Evolutionary conservation across 2,888 invertebrate species (phyloP).

Genomic region (Drosophila acutilabella): DNA sequence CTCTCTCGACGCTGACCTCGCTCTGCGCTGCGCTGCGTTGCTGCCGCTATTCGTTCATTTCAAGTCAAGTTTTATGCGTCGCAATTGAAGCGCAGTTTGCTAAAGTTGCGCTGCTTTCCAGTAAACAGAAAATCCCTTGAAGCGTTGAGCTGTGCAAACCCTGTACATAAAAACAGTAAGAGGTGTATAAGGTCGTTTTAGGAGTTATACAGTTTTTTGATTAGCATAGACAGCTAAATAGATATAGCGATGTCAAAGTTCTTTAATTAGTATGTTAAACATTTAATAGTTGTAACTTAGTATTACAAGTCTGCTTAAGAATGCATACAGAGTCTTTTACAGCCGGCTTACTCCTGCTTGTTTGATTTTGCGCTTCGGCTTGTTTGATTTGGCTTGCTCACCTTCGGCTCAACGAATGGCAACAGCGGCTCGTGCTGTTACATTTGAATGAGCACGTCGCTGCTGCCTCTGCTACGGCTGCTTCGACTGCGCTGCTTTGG

Average conservation of each 20-base stretch:
- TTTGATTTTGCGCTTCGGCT: constrained; percentile 63
- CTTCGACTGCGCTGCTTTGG: constrained; percentile 30
- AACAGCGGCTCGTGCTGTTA: constrained; percentile 71
- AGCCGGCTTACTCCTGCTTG: neutral
- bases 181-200: neutral
- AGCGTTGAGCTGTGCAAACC: constrained; percentile 57
- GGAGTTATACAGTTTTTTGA: constrained; percentile 17
- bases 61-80: constrained; percentile 58
- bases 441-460: constrained; percentile 76
- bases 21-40: constrained; percentile 36
- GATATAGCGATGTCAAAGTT: no score
- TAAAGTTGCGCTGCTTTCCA: constrained; percentile 34
- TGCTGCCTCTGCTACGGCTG: constrained; percentile 30
- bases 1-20: constrained; percentile 42
- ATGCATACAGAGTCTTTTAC: no score
- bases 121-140: constrained; percentile 65
- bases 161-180: no score
- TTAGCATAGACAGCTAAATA: no score
- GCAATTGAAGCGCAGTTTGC: constrained; percentile 70
- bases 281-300: no score
- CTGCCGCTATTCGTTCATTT: constrained; percentile 32
- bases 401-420: constrained; percentile 67
- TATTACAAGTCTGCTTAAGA: no score
- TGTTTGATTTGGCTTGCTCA: constrained; percentile 74
- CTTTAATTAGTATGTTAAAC: no score